These are phyloP conservation scores for Saimiri boliviensis DNA, from an alignment of 2,113 vertebrate genomes.

Conservation along the genomic window DNA sequence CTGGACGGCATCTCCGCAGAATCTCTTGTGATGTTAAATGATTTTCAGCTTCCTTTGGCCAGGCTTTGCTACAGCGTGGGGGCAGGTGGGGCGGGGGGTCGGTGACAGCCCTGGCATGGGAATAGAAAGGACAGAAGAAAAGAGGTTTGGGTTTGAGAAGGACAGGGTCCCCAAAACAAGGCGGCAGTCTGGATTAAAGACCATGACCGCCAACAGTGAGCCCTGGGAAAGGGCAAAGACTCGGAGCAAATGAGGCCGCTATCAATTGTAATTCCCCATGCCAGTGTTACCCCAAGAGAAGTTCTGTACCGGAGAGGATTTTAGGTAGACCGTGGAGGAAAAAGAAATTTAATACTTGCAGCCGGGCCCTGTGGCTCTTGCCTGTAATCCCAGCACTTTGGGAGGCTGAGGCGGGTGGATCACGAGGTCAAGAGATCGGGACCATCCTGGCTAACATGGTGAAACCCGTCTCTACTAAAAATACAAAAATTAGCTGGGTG, in stretches of 20 bases:
- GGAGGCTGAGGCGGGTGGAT: too few relatives aligned
- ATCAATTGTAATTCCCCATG: neutral
- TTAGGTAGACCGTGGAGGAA: neutral
- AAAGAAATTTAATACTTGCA: conserved; percentile 9
- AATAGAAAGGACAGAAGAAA: conserved; percentile 68
- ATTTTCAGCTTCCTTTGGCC: conserved; percentile 64
- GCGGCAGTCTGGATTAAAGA: conserved; percentile 54
- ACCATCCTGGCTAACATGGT: too few relatives aligned
- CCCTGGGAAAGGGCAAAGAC: conserved; percentile 67
- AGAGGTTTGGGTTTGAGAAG: conserved; percentile 53
- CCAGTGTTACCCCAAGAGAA: neutral
- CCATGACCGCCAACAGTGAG: conserved; percentile 42
- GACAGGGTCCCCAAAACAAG: conserved; percentile 28
- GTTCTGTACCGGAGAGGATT: neutral
- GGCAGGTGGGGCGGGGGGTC: conserved; percentile 43
- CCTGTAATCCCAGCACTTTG: too few relatives aligned
- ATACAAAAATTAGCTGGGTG: too few relatives aligned
- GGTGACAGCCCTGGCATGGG: conserved; percentile 32
- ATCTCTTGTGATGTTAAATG: conserved; percentile 72
- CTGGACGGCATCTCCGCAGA: neutral
- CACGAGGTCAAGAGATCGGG: too few relatives aligned
- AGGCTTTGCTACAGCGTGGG: conserved; percentile 27
- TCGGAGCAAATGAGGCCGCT: neutral
- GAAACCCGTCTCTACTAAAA: too few relatives aligned
- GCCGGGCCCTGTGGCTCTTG: too few relatives aligned